These are phyloP conservation scores for Cottus gobio DNA, from an alignment of 2,113 vertebrate genomes.

Conservation along the genomic window DNA sequence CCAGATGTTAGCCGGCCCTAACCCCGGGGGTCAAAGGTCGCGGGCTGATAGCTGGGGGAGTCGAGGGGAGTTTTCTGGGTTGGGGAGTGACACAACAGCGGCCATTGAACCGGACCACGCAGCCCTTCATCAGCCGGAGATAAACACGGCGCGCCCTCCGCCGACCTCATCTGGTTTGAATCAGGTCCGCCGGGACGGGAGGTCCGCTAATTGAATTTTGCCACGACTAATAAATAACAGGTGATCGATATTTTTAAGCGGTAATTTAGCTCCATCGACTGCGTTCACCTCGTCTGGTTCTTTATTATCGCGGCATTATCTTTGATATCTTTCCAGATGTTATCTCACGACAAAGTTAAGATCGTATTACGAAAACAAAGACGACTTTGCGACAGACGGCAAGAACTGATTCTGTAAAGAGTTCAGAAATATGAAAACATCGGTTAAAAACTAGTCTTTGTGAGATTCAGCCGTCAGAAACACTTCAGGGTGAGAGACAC, in stretches of 20 bases:
- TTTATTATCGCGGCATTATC: slow-evolving; percentile 34
- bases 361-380: background rate
- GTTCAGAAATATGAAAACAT: background rate
- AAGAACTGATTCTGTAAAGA: background rate
- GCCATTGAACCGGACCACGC: slow-evolving; percentile 19
- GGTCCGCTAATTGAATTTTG: slow-evolving; percentile 69
- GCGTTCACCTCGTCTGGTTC: slow-evolving; percentile 9
- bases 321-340: background rate
- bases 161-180: slow-evolving; percentile 63
- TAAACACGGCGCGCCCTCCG: slow-evolving; percentile 42
- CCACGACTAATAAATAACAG: slow-evolving; percentile 60
- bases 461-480: too few relatives aligned
- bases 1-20: slow-evolving; percentile 66
- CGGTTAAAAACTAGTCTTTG: too few relatives aligned
- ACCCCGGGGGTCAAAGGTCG: slow-evolving; percentile 49
- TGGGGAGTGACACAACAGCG: background rate
- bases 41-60: slow-evolving; percentile 8
- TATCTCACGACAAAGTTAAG: slow-evolving; percentile 16
- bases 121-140: slow-evolving; percentile 63
- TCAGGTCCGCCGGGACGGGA: slow-evolving; percentile 48
- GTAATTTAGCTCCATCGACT: slow-evolving; percentile 44
- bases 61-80: background rate
- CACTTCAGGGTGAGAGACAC: too few relatives aligned
- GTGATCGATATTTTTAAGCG: slow-evolving; percentile 54
- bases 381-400: background rate